Conservation (phyloP, 2,797 vertebrate species). For the Onychomys leucogaster region DNA sequence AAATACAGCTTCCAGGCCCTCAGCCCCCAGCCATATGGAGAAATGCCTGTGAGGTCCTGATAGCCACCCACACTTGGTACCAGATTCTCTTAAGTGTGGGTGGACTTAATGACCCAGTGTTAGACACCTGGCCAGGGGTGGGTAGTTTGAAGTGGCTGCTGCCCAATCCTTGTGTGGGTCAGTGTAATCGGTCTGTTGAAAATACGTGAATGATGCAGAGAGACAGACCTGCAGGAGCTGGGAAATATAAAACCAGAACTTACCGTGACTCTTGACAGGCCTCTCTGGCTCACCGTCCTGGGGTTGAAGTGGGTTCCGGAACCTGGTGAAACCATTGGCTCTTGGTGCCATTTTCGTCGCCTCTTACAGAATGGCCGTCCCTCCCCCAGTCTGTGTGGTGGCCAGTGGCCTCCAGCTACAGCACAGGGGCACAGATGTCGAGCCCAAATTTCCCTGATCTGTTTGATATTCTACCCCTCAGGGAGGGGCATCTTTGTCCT, state of each 20-base stretch:
- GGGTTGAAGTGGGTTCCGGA: background rate
- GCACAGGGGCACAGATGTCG: background rate
- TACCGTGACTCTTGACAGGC: accelerated
- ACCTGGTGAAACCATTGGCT: too few species aligned
- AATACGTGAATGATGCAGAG: background rate
- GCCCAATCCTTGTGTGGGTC: background rate
- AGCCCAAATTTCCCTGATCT: background rate
- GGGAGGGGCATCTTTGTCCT: background rate
- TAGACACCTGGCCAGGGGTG: accelerated
- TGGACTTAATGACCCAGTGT: background rate
- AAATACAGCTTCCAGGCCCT: background rate
- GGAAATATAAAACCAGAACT: background rate
- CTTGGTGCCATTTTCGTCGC: too few species aligned
- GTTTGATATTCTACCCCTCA: background rate
- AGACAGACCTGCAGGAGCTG: background rate
- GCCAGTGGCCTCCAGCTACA: too few species aligned
- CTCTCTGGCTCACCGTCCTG: background rate
- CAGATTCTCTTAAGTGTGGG: background rate
- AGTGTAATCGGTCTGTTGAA: background rate
- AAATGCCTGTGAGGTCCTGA: background rate
- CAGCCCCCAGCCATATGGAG: background rate
- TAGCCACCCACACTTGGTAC: background rate
- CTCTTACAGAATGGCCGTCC: too few species aligned
- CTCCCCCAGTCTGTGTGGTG: accelerated
- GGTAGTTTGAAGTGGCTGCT: background rate